Base-by-base conservation (phyloP, 2,113 vertebrate species). In the Ptilorrhoa leucosticta region DNA sequence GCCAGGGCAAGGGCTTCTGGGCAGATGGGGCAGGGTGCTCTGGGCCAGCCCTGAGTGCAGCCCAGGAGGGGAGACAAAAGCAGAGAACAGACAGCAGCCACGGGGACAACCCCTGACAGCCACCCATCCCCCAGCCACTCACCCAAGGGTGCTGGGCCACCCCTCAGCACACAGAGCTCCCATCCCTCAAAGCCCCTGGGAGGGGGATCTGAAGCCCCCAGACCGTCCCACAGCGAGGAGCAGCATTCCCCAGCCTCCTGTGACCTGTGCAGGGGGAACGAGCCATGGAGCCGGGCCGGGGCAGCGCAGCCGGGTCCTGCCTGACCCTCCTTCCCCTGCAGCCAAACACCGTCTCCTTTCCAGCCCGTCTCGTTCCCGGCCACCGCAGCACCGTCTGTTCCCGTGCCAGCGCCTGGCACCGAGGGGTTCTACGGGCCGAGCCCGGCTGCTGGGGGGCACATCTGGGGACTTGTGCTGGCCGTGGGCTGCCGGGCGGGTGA, bases 101-200 rank as follows among this genome's bases (percentile, higher is more conserved):
- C 2, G 24, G 40, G 39, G 22, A 51, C n/a, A 40, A 40, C 6
- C 10, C 21, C n/a, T 21, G 24, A 6, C 33, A 72, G 26, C 47
- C 48, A 39, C 20, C 20, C 17, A 12, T 8, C 23, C 17, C 11
- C 11, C 9, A 9, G 21, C 30, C 70, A 40, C 13, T 33, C 40
- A 35, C 53, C 26, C 44, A 22, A 58, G 14, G 48, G 39, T 51
- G 58, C 71, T 71, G 66, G 16, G 31, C 45, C 40, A 40, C 13
- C 33, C 28, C 53, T 64, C 44, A 44, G 45, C 72, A 48, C 75
- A 44, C 47, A 35, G 17, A 77, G 10, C 8, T 89, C 51, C 42
- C 4, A 0, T 5, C 6, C 5, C 23, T 13, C 42, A 13, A 1
- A 15, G 17, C 13, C 24, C n/a, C 23, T 3, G 13, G 6, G 30